Evolutionary conservation across 37 sponge, comb jelly and placozoan species (phyloP).

Genomic region (Amphimedon queenslandica): DNA sequence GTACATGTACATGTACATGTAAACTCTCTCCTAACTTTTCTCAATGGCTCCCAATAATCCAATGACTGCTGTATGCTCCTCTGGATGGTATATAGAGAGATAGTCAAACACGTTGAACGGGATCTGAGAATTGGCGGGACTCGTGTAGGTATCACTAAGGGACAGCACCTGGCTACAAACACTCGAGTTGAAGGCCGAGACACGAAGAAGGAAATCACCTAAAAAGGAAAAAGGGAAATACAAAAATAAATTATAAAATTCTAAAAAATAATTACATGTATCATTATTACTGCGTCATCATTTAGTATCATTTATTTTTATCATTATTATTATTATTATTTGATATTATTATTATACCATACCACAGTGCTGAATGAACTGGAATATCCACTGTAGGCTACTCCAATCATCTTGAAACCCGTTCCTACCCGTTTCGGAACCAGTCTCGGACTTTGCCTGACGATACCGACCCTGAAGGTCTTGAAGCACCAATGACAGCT

Average conservation of each 20-base stretch:
- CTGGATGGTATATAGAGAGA: constrained; percentile 39
- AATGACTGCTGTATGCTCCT: constrained; percentile 52
- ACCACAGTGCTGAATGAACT: constrained; percentile 75
- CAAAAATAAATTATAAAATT: not conserved
- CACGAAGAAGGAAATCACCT: constrained; percentile 55
- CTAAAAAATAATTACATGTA: not conserved
- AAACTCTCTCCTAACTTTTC: constrained; percentile 25
- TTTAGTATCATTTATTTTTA: too few relatives aligned
- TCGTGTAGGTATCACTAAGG: constrained; percentile 1
- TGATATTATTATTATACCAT: too few relatives aligned
- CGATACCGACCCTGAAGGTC: constrained; percentile 45
- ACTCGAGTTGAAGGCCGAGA: constrained; percentile 17
- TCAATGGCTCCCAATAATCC: constrained; percentile 36
- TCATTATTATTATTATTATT: too few relatives aligned
- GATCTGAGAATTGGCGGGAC: constrained; percentile 10
- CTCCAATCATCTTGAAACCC: constrained; percentile 68
- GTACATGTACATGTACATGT: too few relatives aligned
- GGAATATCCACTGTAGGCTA: constrained; percentile 59
- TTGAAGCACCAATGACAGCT: constrained; percentile 22
- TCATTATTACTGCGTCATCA: too few relatives aligned
- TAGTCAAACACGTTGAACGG: constrained; percentile 72
- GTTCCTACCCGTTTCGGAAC: not conserved
- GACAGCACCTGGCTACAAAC: constrained; percentile 8
- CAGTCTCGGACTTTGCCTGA: constrained; percentile 12
- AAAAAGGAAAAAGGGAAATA: not conserved